Evolutionary conservation across 2,113 vertebrate species (phyloP).

Genomic region (Colius striatus): DNA sequence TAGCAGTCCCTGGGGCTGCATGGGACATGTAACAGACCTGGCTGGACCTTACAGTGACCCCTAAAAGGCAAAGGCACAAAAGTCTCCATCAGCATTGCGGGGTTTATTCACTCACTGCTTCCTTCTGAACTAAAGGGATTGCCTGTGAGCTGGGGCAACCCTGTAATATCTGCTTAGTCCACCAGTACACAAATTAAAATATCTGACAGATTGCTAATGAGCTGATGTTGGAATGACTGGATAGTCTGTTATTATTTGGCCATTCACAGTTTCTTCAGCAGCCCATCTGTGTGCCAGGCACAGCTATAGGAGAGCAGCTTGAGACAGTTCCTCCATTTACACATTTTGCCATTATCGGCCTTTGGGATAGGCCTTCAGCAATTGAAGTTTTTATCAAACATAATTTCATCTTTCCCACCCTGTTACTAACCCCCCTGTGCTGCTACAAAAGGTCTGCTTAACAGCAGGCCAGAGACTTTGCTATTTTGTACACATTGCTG

Average conservation of each 20-base stretch:
- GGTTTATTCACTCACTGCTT: background rate
- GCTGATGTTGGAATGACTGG: conserved; percentile 81
- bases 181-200: conserved; percentile 78
- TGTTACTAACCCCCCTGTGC: conserved; percentile 70
- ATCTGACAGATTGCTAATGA: conserved; percentile 89
- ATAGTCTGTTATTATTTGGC: conserved; percentile 82
- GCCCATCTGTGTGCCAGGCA: conserved; percentile 76
- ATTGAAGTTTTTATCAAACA: conserved; percentile 88
- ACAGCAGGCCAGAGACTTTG: conserved; percentile 51
- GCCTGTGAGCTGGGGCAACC: background rate
- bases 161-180: conserved; percentile 71
- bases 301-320: conserved; percentile 58
- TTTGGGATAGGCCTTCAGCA: conserved; percentile 80
- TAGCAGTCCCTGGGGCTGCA: background rate
- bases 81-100: background rate
- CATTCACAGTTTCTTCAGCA: conserved; percentile 87
- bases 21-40: accelerated
- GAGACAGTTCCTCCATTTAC: conserved; percentile 76
- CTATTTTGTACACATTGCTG: conserved; percentile 54
- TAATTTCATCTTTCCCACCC: conserved; percentile 79
- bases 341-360: conserved; percentile 76
- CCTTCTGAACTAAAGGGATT: conserved; percentile 60
- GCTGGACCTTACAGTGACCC: background rate
- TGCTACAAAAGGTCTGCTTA: conserved; percentile 63
- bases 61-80: background rate